Evolutionary conservation across 2,113 vertebrate species (phyloP).

Genomic region (Pterocles burchelli): DNA sequence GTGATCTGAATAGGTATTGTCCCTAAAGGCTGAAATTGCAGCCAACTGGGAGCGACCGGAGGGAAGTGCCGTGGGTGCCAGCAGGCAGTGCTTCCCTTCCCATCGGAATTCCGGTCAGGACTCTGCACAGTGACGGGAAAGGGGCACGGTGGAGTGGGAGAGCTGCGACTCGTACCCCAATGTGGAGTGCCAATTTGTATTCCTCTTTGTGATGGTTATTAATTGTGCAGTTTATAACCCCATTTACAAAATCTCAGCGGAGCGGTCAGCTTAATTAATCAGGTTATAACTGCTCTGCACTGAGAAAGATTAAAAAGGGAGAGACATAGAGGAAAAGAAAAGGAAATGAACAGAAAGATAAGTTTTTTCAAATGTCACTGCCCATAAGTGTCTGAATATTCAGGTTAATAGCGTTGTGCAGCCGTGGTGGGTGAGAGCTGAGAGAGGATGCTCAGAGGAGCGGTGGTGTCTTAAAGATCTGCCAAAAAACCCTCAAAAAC

Average conservation of each 20-base stretch:
- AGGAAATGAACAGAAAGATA: rapidly evolving
- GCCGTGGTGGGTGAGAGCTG: rapidly evolving
- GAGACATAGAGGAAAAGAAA: background rate
- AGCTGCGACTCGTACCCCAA: rapidly evolving
- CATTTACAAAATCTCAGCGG: background rate
- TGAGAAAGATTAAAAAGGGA: background rate
- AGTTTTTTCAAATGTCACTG: background rate
- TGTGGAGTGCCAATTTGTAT: rapidly evolving
- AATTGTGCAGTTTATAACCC: background rate
- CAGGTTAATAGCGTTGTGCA: rapidly evolving
- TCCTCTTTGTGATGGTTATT: rapidly evolving
- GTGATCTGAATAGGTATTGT: background rate
- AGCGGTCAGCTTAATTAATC: background rate
- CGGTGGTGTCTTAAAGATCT: background rate
- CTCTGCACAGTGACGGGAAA: rapidly evolving
- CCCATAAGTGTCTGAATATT: rapidly evolving
- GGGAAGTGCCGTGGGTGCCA: rapidly evolving
- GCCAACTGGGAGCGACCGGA: background rate
- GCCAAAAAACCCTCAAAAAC: background rate
- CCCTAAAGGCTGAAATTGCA: background rate
- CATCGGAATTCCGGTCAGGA: background rate
- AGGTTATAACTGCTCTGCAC: background rate
- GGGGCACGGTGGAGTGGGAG: rapidly evolving
- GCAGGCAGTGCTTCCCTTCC: background rate
- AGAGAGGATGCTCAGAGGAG: rapidly evolving